These are phyloP conservation scores for Stenodera caucasica DNA, from an alignment of 2,888 invertebrate species.

Conservation along the genomic window DNA sequence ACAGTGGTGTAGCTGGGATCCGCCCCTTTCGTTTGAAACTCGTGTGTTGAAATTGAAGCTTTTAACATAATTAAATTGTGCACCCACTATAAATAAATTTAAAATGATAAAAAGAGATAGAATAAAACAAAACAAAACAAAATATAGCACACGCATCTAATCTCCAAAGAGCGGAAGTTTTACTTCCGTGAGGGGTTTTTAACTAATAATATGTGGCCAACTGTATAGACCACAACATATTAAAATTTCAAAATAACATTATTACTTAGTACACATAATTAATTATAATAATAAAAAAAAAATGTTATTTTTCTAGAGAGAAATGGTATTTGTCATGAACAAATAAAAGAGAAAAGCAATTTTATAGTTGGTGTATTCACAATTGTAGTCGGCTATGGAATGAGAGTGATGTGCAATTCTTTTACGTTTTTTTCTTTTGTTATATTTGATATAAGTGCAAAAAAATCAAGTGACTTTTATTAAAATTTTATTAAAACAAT, in stretches of 20 bases:
- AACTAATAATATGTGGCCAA: conserved; percentile 20
- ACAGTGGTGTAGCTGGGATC: neutral
- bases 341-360: conserved; percentile 1
- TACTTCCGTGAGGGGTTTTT: conserved; percentile 38
- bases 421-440: neutral
- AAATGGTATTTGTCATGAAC: neutral
- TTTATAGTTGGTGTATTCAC: neutral
- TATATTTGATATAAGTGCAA: neutral
- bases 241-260: too few species aligned
- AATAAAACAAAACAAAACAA: conserved; percentile 13
- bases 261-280: too few species aligned
- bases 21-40: neutral
- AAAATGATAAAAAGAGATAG: neutral
- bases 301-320: too few species aligned
- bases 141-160: conserved; percentile 28
- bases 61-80: neutral
- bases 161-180: conserved; percentile 37
- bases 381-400: neutral
- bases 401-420: neutral
- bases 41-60: neutral
- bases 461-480: neutral
- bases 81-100: neutral
- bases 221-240: too few species aligned
- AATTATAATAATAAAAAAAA: too few species aligned
- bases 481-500: too few species aligned